Percentiles rank a stretch among this genome's conserved stretches.
Evolutionary conservation across 1,140 invertebrate species (phyloP).

Genomic region (Drosophila erecta): DNA sequence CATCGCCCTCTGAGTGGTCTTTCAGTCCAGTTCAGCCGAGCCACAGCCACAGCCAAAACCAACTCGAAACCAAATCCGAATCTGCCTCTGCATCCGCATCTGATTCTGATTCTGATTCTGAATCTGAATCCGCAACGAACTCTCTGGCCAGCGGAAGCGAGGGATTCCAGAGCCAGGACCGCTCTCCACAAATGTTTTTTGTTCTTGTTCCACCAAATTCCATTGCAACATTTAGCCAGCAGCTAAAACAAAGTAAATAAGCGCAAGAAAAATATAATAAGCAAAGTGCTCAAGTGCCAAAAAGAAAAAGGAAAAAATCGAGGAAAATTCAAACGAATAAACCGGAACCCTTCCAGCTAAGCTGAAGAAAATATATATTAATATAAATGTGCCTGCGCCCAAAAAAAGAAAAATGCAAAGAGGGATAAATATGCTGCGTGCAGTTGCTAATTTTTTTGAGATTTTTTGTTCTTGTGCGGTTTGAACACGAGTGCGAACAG

Average conservation of each 20-base stretch:
- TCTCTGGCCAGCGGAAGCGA: neutral
- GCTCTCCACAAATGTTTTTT: slow-evolving; percentile 2
- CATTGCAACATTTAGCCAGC: slow-evolving; percentile 25
- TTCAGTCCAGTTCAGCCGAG: slow-evolving; percentile 37
- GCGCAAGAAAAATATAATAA: slow-evolving; percentile 2
- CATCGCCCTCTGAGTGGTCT: slow-evolving; percentile 67
- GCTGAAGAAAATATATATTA: slow-evolving; percentile 31
- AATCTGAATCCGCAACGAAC: slow-evolving; percentile 2
- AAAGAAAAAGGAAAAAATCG: neutral
- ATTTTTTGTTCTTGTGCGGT: slow-evolving; percentile 38
- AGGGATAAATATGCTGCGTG: neutral
- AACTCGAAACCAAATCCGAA: slow-evolving; percentile 6
- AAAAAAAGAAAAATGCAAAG: neutral
- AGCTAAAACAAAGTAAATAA: neutral
- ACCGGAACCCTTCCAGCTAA: slow-evolving; percentile 36
- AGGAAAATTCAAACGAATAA: neutral
- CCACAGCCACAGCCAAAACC: slow-evolving; percentile 15
- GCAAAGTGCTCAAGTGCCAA: slow-evolving; percentile 35
- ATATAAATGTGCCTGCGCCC: slow-evolving; percentile 17
- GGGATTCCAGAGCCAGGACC: slow-evolving; percentile 7
- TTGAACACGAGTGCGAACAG: slow-evolving; percentile 47
- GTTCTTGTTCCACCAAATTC: slow-evolving; percentile 16
- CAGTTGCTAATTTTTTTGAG: slow-evolving; percentile 33
- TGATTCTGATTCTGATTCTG: too few species aligned
- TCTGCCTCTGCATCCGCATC: too few species aligned